Conservation (phyloP, 1,140 invertebrate species). For the Bombus impatiens region DNA sequence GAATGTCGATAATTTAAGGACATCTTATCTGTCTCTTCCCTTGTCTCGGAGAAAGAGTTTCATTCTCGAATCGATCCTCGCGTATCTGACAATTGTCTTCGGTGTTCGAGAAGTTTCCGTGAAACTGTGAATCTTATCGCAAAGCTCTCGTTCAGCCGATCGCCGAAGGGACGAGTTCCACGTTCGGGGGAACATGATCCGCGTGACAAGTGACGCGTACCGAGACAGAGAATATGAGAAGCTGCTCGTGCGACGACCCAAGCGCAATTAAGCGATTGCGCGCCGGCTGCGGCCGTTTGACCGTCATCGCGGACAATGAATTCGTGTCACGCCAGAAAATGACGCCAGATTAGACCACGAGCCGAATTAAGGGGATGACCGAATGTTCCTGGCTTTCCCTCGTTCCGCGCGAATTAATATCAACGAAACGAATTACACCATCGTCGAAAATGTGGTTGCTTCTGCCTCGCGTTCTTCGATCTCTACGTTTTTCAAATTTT, state of each 20-base stretch:
- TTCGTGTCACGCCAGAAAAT: conserved; percentile 75
- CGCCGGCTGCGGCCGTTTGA: conserved; percentile 58
- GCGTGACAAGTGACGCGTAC: background rate
- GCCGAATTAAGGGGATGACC: conserved; percentile 76
- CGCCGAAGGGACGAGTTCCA: background rate
- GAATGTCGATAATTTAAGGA: background rate
- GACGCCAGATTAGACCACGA: conserved; percentile 69
- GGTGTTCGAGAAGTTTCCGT: background rate
- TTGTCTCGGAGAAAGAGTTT: background rate
- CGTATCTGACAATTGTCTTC: background rate
- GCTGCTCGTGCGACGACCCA: conserved; percentile 50
- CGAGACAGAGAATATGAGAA: background rate
- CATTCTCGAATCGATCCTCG: too few relatives aligned
- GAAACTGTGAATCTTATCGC: background rate
- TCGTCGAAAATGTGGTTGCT: background rate
- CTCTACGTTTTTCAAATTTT: background rate
- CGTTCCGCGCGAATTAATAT: conserved; percentile 70
- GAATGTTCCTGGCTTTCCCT: conserved; percentile 70
- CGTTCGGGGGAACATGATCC: background rate
- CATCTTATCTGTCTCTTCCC: conserved; percentile 2
- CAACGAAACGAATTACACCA: conserved; percentile 66
- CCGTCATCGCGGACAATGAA: conserved; percentile 72
- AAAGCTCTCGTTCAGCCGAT: too few relatives aligned
- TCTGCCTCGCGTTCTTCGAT: background rate
- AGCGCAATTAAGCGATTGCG: conserved; percentile 68